These are phyloP conservation scores for Choreutis nemorana DNA, from an alignment of 2,888 invertebrate species.

Conservation along the genomic window DNA sequence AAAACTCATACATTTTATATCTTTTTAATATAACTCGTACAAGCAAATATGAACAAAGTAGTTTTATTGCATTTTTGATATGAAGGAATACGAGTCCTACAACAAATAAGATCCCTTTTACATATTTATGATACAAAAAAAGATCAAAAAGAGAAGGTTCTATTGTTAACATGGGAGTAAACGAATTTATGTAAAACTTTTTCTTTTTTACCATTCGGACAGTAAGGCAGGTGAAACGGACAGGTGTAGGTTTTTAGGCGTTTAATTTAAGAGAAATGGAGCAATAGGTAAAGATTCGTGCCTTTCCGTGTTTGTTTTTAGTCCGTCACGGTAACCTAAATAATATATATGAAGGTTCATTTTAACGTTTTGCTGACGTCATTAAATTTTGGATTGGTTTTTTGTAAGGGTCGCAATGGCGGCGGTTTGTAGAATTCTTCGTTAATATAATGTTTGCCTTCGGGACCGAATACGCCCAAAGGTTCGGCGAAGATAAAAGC, in stretches of 20 bases:
- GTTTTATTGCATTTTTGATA: too few species aligned
- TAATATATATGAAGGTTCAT: conserved; percentile 27
- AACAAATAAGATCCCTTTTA: conserved; percentile 11
- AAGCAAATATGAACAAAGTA: too few species aligned
- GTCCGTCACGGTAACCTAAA: conserved; percentile 46
- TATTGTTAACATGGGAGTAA: conserved; percentile 30
- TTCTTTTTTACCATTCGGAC: conserved; percentile 36
- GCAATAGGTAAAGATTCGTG: conserved; percentile 35
- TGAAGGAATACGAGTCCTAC: too few species aligned
- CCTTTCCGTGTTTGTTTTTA: conserved; percentile 51
- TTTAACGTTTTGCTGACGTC: conserved; percentile 52
- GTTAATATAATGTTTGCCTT: conserved; percentile 36
- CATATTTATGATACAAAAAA: conserved; percentile 10
- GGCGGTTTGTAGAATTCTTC: conserved; percentile 33
- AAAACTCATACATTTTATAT: not conserved
- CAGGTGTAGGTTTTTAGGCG: conserved; percentile 41
- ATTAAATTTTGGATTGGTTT: conserved; percentile 46
- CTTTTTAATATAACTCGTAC: not conserved
- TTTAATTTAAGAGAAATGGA: conserved; percentile 34
- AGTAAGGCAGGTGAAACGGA: conserved; percentile 44
- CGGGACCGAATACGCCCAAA: conserved; percentile 24
- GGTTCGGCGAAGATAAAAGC: conserved; percentile 49
- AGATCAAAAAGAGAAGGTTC: conserved; percentile 8
- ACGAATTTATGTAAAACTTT: conserved; percentile 21
- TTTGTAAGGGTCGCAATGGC: conserved; percentile 26